Percentiles rank a stretch among this genome's conserved stretches.
phyloP scores from a whole-genome alignment of 2,797 vertebrate genomes.

The Premnoplex brunnescens region DNA sequence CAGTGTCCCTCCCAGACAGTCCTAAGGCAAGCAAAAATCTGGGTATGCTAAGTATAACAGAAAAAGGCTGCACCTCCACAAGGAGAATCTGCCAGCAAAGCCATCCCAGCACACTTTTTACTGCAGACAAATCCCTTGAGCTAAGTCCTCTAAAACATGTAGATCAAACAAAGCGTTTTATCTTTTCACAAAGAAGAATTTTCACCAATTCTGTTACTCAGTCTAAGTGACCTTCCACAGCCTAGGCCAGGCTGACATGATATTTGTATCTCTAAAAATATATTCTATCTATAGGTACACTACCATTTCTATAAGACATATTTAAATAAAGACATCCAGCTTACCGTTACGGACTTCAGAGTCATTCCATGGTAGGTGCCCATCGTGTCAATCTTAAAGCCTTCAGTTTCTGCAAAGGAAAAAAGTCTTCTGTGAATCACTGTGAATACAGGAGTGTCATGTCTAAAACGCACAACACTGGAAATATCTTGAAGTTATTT shows the following conservation, averaged over 20 bases:
- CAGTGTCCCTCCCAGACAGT: background rate
- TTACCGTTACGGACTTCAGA: conserved; percentile 98
- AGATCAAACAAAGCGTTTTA: background rate
- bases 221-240: background rate
- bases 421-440: background rate
- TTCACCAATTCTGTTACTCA: background rate
- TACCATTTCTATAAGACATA: background rate
- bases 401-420: conserved; percentile 89
- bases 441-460: accelerated
- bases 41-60: background rate
- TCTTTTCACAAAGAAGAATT: background rate
- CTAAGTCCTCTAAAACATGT: background rate
- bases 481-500: background rate
- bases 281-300: accelerated
- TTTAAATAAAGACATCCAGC: conserved; percentile 32
- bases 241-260: background rate
- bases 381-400: conserved; percentile 99
- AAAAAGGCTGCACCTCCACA: background rate
- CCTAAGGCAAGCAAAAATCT: background rate
- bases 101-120: background rate
- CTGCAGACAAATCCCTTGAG: background rate
- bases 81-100: background rate
- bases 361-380: conserved; percentile 99
- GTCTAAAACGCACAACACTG: background rate
- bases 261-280: background rate